These are phyloP conservation scores for Acyrthosiphon pisum DNA, from an alignment of 1,140 invertebrate genomes.

Conservation along the genomic window DNA sequence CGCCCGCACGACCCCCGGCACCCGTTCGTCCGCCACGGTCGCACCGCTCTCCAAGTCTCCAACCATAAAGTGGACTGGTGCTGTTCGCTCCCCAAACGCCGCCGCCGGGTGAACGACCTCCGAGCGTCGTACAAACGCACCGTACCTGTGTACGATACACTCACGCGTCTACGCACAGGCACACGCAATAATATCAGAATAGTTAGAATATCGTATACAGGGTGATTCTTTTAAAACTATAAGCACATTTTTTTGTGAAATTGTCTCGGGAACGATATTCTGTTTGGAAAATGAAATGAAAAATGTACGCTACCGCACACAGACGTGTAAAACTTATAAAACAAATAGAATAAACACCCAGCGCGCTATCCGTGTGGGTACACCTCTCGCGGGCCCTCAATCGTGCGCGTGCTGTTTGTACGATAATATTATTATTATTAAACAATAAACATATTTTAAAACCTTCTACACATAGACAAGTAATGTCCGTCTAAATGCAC, in stretches of 20 bases:
- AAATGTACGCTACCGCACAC: too few species aligned
- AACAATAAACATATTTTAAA: too few species aligned
- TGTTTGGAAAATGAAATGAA: too few species aligned
- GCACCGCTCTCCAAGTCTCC: not conserved
- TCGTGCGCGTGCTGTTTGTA: too few species aligned
- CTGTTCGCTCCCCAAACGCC: not conserved
- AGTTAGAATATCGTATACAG: not conserved
- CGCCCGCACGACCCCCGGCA: not conserved
- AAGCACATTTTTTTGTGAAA: not conserved
- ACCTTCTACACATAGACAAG: too few species aligned
- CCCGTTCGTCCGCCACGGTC: too few species aligned
- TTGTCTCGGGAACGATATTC: not conserved
- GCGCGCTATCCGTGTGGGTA: too few species aligned
- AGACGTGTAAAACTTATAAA: too few species aligned
- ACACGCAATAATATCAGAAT: not conserved
- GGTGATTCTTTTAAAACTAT: not conserved
- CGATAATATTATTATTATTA: too few species aligned
- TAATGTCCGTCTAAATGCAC: too few species aligned
- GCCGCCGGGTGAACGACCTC: slow-evolving; percentile 19
- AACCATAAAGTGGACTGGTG: not conserved
- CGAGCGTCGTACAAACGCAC: not conserved
- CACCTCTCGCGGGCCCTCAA: too few species aligned
- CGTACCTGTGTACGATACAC: not conserved
- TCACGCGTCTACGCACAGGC: not conserved
- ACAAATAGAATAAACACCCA: too few species aligned